Percentiles rank a stretch among this genome's conserved stretches.
phyloP scores from a whole-genome alignment of 1,140 invertebrate species.

The Epicauta chinensis region DNA sequence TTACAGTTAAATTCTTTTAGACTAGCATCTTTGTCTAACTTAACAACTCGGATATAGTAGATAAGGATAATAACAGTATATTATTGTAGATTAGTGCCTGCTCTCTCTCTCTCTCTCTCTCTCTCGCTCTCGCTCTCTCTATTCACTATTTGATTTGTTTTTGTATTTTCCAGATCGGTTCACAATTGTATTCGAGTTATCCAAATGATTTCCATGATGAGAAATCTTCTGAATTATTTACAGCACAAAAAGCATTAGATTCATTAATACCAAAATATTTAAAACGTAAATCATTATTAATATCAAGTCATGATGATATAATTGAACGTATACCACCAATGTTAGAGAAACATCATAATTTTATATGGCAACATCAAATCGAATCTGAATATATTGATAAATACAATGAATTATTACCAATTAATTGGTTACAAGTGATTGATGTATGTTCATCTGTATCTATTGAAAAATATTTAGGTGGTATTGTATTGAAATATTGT shows the following conservation, averaged over 20 bases:
- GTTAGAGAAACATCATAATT: conserved; percentile 43
- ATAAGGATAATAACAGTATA: too few relatives aligned
- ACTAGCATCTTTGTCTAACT: too few relatives aligned
- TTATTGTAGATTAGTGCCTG: too few relatives aligned
- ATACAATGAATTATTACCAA: conserved; percentile 34
- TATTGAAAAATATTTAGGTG: conserved; percentile 23
- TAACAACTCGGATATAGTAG: too few relatives aligned
- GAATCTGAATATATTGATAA: conserved; percentile 34
- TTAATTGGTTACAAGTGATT: conserved; percentile 37
- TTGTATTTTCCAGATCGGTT: too few relatives aligned
- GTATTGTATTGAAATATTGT: conserved; percentile 31
- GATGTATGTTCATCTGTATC: conserved; percentile 27
- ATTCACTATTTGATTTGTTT: too few relatives aligned
- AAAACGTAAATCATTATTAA: conserved; percentile 24
- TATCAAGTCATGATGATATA: conserved; percentile 35
- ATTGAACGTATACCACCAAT: conserved; percentile 45
- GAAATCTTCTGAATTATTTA: conserved; percentile 48
- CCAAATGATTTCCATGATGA: conserved; percentile 49
- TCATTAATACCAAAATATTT: conserved; percentile 41
- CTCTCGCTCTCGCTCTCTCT: too few relatives aligned
- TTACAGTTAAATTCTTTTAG: too few relatives aligned
- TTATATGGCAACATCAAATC: conserved; percentile 35
- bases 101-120: too few relatives aligned
- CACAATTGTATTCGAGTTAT: conserved; percentile 49
- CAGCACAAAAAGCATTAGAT: conserved; percentile 47